Evolutionary conservation across 2,888 invertebrate species (phyloP), one percentile per base, ranked within the genome.

Genomic region (Nephrotoma flavescens): DNA sequence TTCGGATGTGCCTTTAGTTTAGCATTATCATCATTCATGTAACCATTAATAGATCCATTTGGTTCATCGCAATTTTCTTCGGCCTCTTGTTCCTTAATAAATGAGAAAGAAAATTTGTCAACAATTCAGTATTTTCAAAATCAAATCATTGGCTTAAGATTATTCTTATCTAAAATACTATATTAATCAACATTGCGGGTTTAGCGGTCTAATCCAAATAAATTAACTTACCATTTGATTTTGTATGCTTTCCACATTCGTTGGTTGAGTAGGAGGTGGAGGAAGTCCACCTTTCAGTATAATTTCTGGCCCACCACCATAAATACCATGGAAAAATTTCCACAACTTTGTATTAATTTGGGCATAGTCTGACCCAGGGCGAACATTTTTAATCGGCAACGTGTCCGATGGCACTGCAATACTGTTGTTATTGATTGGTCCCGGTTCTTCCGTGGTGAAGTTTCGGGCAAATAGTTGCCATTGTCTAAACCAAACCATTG

Each of bases 271-370:
- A 12, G 42, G 15, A 19, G 71, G 71, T 31, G 71, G 4, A 71
- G 71, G 71, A 19, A 31, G 42, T 71, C 87, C 88, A n/a, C 88
- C 88, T 42, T 89, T 87, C 12, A 92, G 87, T 86, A 91, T 90
- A n/a, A 97, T 93, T 90, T 96, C 97, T 0, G 98, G 98, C 0
- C 98, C 98, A 0, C 98, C 98, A 9, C 97, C 96, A 90, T 98
- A 98, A 86, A 96, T 96, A 87, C 93, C 93, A 86, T 94, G 93
- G 90, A 98, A 95, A 92, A 97, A 98, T 88, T 94, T 93, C 98
- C 98, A 98, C 87, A 97, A 93, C 83, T 96, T 95, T 89, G 96
- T 95, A 88, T 96, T 96, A 84, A 98, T 93, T 90, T 97, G 96
- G 0, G 95, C 95, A 90, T 96, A 96, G 89, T 94, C 93, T 0